Evolutionary conservation across 2,797 vertebrate species (phyloP).

Genomic region (Nasua narica): DNA sequence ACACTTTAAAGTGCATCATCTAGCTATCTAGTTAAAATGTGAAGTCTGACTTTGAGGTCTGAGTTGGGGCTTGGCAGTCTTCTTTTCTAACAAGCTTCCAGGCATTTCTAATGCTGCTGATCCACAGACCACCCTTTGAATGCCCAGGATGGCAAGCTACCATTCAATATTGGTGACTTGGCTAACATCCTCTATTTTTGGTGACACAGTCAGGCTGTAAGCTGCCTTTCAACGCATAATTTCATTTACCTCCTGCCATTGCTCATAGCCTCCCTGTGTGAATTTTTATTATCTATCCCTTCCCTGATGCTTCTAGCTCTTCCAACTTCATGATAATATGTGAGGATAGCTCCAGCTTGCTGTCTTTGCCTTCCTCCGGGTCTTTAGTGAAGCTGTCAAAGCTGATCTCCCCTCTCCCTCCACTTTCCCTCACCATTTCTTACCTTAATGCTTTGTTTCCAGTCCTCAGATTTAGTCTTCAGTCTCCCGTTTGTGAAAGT

Average conservation of each 20-base stretch:
- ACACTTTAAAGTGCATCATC: neutral
- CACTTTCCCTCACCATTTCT: neutral
- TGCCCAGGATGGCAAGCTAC: neutral
- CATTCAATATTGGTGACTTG: neutral
- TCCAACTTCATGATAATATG: neutral
- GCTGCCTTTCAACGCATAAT: neutral
- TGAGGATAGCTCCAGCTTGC: neutral
- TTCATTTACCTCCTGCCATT: slow-evolving; percentile 40
- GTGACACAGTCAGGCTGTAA: neutral
- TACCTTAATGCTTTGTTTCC: slow-evolving; percentile 11
- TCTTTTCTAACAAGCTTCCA: neutral
- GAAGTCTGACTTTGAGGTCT: neutral
- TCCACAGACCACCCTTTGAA: neutral
- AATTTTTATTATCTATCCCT: neutral
- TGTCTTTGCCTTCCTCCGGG: neutral
- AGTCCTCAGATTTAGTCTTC: neutral
- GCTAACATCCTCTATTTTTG: neutral
- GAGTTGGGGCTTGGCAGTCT: neutral
- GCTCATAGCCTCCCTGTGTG: neutral
- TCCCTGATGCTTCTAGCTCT: neutral
- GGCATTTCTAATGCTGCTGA: neutral
- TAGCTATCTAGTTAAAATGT: neutral
- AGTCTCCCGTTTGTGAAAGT: neutral
- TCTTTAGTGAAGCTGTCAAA: neutral
- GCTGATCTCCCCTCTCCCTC: neutral